A percentile compares a stretch with the other conserved stretches of the same genome.
phyloP scores from a whole-genome alignment of 2,113 vertebrate genomes.

The Stictonetta naevosa region DNA sequence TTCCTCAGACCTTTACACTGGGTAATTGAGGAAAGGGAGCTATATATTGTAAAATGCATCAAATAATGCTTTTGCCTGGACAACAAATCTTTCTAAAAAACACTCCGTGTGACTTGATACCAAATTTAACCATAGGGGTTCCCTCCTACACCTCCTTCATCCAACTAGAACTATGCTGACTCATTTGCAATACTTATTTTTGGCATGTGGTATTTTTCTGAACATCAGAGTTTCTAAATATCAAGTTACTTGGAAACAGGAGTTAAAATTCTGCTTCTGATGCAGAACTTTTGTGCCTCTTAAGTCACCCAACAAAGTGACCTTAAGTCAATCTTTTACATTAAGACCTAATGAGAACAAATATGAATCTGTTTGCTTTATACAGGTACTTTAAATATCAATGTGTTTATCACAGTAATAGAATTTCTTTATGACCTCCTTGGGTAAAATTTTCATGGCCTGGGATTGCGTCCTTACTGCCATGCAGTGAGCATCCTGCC shows the following conservation, averaged over 20 bases:
- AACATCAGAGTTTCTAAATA: not conserved
- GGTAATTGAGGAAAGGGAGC: not conserved
- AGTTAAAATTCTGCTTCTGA: not conserved
- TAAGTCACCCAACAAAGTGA: not conserved
- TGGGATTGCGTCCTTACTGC: not conserved
- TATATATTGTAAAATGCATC: not conserved
- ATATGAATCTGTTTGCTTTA: not conserved
- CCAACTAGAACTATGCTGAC: not conserved
- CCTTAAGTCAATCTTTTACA: not conserved
- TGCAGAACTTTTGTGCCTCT: not conserved
- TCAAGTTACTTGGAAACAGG: not conserved
- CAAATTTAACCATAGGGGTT: not conserved
- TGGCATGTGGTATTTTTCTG: not conserved
- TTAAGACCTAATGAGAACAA: not conserved
- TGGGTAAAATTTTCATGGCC: not conserved
- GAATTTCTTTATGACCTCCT: not conserved
- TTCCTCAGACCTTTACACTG: not conserved
- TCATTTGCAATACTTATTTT: not conserved
- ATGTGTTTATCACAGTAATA: not conserved
- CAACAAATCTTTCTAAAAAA: not conserved
- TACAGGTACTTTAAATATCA: not conserved
- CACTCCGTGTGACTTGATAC: not conserved
- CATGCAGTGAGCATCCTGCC: too few species aligned
- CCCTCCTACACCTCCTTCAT: not conserved
- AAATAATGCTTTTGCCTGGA: not conserved